Evolutionary conservation across 2,113 vertebrate species (phyloP).

Genomic region (Hemiprocne comata): DNA sequence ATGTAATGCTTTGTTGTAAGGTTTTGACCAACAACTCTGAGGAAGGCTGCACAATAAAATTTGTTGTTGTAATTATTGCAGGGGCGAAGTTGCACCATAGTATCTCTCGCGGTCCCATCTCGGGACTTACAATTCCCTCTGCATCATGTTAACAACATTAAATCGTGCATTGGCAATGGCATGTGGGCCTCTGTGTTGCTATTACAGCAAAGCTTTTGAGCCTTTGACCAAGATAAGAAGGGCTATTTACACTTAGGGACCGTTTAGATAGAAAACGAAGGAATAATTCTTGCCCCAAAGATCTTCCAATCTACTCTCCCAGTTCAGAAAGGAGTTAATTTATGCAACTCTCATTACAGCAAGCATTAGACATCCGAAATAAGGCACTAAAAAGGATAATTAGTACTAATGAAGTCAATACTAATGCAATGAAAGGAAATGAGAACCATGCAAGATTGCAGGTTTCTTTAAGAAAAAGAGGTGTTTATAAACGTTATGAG

Average conservation of each 20-base stretch:
- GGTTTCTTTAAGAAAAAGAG: not conserved
- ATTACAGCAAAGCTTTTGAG: not conserved
- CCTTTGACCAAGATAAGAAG: not conserved
- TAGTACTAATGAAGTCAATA: not conserved
- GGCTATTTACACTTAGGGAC: not conserved
- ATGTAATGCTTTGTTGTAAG: not conserved
- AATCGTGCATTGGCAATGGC: not conserved
- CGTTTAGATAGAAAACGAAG: not conserved
- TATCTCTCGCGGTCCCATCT: rapidly evolving
- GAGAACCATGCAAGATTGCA: not conserved
- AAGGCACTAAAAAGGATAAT: not conserved
- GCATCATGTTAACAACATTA: not conserved
- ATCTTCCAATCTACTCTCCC: not conserved
- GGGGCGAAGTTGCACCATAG: not conserved
- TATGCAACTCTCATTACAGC: not conserved
- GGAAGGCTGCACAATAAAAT: not conserved
- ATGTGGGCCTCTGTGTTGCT: not conserved
- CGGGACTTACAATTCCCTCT: not conserved
- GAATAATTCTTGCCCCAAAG: not conserved
- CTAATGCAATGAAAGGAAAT: not conserved
- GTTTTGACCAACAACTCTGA: not conserved
- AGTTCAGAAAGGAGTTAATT: not conserved
- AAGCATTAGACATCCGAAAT: not conserved
- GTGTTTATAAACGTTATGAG: not conserved
- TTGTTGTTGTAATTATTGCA: not conserved